These are phyloP conservation scores for Mesorhabditis belari DNA, from an alignment of 2,888 invertebrate species.

Conservation along the genomic window DNA sequence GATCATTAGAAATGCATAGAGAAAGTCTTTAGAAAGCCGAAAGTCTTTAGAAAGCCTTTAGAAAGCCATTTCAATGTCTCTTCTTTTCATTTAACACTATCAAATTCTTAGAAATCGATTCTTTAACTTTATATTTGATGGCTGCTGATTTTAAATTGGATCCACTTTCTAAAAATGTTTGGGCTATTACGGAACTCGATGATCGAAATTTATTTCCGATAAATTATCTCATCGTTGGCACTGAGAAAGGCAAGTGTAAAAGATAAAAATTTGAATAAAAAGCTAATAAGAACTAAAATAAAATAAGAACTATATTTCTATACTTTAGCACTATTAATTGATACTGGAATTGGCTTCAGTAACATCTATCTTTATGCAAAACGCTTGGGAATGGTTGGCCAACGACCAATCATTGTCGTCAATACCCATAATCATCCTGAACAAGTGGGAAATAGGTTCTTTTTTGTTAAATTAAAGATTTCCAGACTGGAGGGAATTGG, in stretches of 20 bases:
- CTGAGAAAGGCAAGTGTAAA: constrained; percentile 14
- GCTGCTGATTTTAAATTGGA: constrained; percentile 11
- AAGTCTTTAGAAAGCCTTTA: no score
- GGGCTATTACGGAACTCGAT: constrained; percentile 28
- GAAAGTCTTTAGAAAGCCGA: no score
- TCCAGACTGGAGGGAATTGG: constrained; percentile 35
- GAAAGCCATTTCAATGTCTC: no score
- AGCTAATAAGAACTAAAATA: no score
- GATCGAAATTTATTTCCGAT: constrained; percentile 17
- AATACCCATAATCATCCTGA: constrained; percentile 40
- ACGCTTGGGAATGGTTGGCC: constrained; percentile 18
- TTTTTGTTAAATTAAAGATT: constrained; percentile 4
- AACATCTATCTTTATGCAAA: constrained; percentile 32
- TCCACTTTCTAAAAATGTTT: constrained; percentile 19
- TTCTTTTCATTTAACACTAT: no score
- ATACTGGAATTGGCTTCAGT: constrained; percentile 35
- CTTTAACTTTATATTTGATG: no score
- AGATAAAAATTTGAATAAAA: background rate
- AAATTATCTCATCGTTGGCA: constrained; percentile 27
- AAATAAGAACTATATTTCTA: background rate
- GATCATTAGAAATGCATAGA: no score
- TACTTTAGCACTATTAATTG: constrained; percentile 27
- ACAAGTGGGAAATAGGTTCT: constrained; percentile 17
- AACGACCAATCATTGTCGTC: constrained; percentile 27
- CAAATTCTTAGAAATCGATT: no score